These are phyloP conservation scores for Echinops telfairi DNA, from an alignment of 2,113 vertebrate species.

Conservation along the genomic window DNA sequence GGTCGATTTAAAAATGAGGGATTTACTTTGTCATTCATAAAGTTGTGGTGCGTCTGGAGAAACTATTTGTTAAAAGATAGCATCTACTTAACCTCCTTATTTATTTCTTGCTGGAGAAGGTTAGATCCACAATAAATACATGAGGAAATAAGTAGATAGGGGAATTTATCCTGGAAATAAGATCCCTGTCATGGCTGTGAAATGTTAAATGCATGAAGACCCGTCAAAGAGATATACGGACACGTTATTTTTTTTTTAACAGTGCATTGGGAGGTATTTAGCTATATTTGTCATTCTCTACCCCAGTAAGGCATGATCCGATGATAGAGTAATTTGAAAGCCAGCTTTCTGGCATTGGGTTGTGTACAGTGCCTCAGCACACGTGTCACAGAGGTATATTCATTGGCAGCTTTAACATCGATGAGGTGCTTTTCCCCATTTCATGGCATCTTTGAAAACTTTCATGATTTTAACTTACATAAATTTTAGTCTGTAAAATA, in stretches of 20 bases:
- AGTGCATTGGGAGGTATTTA: conserved; percentile 92
- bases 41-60: conserved; percentile 89
- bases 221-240: conserved; percentile 91
- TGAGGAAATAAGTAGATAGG: conserved; percentile 91
- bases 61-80: conserved; percentile 96
- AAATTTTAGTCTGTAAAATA: conserved; percentile 15
- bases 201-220: conserved; percentile 91
- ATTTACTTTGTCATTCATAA: conserved; percentile 93
- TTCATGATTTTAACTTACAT: conserved; percentile 25
- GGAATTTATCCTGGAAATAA: conserved; percentile 95
- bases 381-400: not conserved
- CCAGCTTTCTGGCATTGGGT: conserved; percentile 74
- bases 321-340: conserved; percentile 85
- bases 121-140: conserved; percentile 95
- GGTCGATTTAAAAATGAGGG: conserved; percentile 90
- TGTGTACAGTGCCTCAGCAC: conserved; percentile 47
- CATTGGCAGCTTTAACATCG: conserved; percentile 57
- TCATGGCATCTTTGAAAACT: conserved; percentile 29
- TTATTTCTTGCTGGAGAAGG: conserved; percentile 94
- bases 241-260: conserved; percentile 92
- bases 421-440: conserved; percentile 9
- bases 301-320: conserved; percentile 86
- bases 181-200: conserved; percentile 90
- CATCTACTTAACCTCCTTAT: conserved; percentile 97
- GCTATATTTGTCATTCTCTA: conserved; percentile 89